phyloP scores from a whole-genome alignment of 2,797 vertebrate species.

The Coluber constrictor region DNA sequence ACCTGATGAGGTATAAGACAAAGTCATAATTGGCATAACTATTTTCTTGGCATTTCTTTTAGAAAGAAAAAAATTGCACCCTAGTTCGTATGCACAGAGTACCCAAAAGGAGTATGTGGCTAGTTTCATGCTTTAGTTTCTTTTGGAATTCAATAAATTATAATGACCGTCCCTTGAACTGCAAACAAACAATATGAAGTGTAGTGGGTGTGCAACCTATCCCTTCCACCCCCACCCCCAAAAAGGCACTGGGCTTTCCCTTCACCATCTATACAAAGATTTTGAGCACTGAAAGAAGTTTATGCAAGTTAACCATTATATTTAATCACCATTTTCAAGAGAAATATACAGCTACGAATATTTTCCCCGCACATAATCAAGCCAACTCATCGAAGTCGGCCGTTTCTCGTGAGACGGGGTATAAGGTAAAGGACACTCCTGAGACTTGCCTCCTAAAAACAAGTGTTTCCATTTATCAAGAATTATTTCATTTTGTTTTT shows the following conservation, averaged over 20 bases:
- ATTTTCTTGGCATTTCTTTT: background rate
- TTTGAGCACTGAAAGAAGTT: background rate
- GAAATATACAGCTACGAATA: background rate
- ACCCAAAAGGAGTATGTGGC: too few species aligned
- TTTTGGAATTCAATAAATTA: background rate
- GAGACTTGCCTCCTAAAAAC: background rate
- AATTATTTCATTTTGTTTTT: background rate
- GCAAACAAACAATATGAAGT: too few species aligned
- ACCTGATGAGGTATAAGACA: background rate
- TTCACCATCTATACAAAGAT: background rate
- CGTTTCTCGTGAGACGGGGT: background rate
- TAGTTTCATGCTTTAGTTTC: background rate
- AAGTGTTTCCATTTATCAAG: background rate
- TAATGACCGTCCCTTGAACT: background rate
- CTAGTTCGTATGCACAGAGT: background rate
- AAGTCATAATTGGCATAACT: background rate
- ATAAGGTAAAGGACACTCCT: background rate
- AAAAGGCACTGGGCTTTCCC: background rate
- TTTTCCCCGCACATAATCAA: constrained; percentile 1
- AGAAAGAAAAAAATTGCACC: background rate
- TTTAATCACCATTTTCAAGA: background rate
- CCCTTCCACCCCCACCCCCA: background rate
- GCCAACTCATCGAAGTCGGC: background rate
- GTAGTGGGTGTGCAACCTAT: too few species aligned
- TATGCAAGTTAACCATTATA: background rate